Percentiles rank a stretch among this genome's conserved stretches.
Evolutionary conservation across 1,140 invertebrate genomes (phyloP).

Genomic region (Aradophagus sp.): DNA sequence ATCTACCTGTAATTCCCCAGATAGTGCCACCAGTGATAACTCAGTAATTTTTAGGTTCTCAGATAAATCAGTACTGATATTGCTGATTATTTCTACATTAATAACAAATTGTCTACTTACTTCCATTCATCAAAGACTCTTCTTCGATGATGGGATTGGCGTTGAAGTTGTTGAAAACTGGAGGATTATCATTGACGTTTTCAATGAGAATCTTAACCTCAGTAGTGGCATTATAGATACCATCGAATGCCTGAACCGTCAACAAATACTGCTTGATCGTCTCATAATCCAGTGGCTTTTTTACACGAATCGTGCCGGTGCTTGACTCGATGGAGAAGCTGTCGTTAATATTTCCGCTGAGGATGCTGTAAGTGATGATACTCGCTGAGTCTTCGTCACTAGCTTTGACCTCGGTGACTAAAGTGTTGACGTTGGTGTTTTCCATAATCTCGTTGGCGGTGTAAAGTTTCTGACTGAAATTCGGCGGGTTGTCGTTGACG

Average conservation of each 20-base stretch:
- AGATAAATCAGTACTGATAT: too few relatives aligned
- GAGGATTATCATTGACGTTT: constrained; percentile 89
- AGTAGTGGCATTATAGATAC: constrained; percentile 83
- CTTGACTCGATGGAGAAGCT: constrained; percentile 86
- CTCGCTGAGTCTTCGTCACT: constrained; percentile 87
- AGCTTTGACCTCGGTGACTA: constrained; percentile 88
- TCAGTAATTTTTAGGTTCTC: too few relatives aligned
- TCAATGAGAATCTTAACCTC: constrained; percentile 85
- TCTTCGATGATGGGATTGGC: constrained; percentile 83
- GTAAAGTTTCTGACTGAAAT: constrained; percentile 81
- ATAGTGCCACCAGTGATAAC: too few relatives aligned
- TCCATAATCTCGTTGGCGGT: constrained; percentile 86
- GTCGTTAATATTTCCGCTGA: constrained; percentile 84
- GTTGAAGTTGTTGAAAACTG: constrained; percentile 81
- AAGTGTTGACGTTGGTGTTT: constrained; percentile 85
- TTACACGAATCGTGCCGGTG: constrained; percentile 87
- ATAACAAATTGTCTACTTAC: constrained; percentile 17
- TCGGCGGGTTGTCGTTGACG: constrained; percentile 87
- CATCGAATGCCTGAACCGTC: constrained; percentile 85
- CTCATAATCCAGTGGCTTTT: constrained; percentile 88
- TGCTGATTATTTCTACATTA: too few relatives aligned
- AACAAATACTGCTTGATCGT: constrained; percentile 85
- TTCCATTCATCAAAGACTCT: constrained; percentile 73
- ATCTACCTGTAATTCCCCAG: too few relatives aligned
- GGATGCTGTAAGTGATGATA: constrained; percentile 86